Base-by-base conservation (phyloP, 2,797 vertebrate genomes). In the Hippocampus kuda region DNA sequence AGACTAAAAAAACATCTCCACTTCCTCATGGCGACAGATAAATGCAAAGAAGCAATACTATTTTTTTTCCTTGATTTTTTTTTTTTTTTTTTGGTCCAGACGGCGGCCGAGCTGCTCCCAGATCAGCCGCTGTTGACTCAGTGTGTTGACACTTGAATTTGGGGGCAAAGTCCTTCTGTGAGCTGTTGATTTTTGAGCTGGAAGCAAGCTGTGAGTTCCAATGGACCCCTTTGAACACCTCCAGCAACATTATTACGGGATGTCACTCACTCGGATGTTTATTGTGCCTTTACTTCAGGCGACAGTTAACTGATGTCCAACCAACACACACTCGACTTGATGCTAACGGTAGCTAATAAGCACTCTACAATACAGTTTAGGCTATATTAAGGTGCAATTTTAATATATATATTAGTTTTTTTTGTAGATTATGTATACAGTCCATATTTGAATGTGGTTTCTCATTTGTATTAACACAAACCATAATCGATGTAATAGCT, bases 131-230 rank as follows among this genome's bases (percentile, higher is more conserved):
- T 92, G 90, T 91, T 91, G 90, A 92, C 90, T 90, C 87, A 89
- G 86, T 85, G 83, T 92, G 91, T 92, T 92, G 90, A 92, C 91
- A 91, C 77, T 90, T 86, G 90, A 91, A 90, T 92, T 90, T 91
- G 76, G 83, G 85, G 88, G 85, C 88, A 91, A 90, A 91, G 91
- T 91, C 91, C 85, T 88, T 88, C 89, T 89, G 85, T 88, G 89
- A 89, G 88, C 83, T 91, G 90, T 92, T 91, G 87, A 89, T 91
- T 92, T 90, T 82, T 86, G 89, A 91, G 89, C 91, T 89, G 81
- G 85, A 83, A 72, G 86, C 88, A 92, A 91, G 89, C 90, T 91
- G 90, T 89, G 89, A 88, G 75, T 86, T 83, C 79, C 87, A 87
- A 86, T 72, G 78, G 26, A 12, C 4, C 30, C 49, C 30, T 15